Evolutionary conservation across 1,140 invertebrate genomes (phyloP).

Genomic region (Battus philenor): DNA sequence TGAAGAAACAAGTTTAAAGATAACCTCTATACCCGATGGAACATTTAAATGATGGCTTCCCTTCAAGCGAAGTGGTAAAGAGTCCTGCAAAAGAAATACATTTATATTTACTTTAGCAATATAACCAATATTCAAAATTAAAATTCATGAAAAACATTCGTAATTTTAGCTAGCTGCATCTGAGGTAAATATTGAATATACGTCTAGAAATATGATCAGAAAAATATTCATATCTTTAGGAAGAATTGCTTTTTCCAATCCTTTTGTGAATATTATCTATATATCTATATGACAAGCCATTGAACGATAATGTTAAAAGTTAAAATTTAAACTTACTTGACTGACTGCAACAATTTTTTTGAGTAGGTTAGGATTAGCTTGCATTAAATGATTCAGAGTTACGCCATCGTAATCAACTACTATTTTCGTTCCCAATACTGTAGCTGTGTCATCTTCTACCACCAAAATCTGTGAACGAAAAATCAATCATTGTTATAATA

Average conservation of each 20-base stretch:
- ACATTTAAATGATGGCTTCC: constrained; percentile 62
- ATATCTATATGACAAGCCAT: too few species aligned
- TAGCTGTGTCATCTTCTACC: constrained; percentile 52
- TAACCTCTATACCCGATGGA: constrained; percentile 53
- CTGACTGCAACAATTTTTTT: constrained; percentile 74
- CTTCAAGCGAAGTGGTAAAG: constrained; percentile 59
- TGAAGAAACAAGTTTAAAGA: constrained; percentile 48
- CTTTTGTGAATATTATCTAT: too few species aligned
- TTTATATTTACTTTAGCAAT: not conserved
- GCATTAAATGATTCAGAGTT: constrained; percentile 62
- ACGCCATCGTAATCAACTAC: constrained; percentile 53
- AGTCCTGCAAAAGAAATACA: constrained; percentile 41
- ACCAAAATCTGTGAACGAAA: constrained; percentile 47
- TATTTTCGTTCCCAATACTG: constrained; percentile 59
- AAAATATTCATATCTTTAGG: not conserved
- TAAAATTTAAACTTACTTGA: constrained; percentile 69
- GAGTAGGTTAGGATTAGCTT: constrained; percentile 67
- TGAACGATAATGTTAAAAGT: too few species aligned
- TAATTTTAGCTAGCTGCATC: too few species aligned
- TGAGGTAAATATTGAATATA: too few species aligned
- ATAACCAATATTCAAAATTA: not conserved
- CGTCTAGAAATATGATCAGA: too few species aligned
- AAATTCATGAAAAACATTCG: not conserved
- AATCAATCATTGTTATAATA: too few species aligned
- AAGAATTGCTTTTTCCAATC: too few species aligned